phyloP scores from a whole-genome alignment of 2,113 vertebrate genomes.

The Atherinomorus stipes region DNA sequence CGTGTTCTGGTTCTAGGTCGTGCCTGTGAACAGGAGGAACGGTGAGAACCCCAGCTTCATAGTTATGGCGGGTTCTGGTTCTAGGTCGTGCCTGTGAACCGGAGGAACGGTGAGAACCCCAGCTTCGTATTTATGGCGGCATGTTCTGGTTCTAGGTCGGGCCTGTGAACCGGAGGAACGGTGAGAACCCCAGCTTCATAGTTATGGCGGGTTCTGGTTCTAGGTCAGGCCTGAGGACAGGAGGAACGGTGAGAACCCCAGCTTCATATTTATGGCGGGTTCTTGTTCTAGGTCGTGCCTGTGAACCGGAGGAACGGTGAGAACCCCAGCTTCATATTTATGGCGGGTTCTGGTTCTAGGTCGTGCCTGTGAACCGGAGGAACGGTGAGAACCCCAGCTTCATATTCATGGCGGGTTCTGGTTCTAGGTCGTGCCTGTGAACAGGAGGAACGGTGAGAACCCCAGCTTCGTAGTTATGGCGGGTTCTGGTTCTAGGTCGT shows the following conservation, averaged over 20 bases:
- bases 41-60: no score
- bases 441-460: not conserved
- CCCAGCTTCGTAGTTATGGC: no score
- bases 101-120: not conserved
- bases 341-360: conserved; percentile 70
- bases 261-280: no score
- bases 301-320: conserved; percentile 9
- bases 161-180: conserved; percentile 71
- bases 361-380: conserved; percentile 81
- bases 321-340: no score
- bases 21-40: conserved; percentile 75
- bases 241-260: not conserved
- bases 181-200: no score
- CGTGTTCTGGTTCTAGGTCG: conserved; percentile 76
- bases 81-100: conserved; percentile 82
- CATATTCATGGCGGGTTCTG: no score
- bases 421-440: conserved; percentile 82
- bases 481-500: conserved; percentile 81
- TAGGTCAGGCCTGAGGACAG: conserved; percentile 82
- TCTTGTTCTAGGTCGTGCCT: conserved; percentile 84
- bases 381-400: not conserved
- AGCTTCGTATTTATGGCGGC: conserved; percentile 84
- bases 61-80: no score
- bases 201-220: no score
- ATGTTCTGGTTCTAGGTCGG: conserved; percentile 78